Conservation (phyloP, 2,113 vertebrate species). For the Elgaria multicarinata region DNA sequence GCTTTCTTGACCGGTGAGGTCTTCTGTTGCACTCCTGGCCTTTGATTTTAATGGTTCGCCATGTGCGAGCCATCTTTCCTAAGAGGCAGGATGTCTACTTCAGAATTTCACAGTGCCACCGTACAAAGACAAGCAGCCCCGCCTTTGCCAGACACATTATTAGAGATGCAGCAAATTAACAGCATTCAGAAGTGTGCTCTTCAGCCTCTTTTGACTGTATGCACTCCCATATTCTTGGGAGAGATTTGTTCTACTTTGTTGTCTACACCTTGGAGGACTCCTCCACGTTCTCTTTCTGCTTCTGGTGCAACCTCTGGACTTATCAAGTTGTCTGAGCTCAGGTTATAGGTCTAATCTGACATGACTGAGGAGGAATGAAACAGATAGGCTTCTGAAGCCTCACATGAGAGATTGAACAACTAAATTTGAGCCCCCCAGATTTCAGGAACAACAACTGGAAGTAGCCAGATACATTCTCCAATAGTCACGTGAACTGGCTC, state of each 20-base stretch:
- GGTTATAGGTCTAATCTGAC: no score
- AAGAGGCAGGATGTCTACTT: not conserved
- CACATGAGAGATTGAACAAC: not conserved
- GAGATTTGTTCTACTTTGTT: not conserved
- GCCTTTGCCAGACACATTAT: not conserved
- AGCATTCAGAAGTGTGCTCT: not conserved
- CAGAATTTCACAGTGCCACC: not conserved
- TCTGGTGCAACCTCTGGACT: not conserved
- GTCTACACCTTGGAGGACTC: not conserved
- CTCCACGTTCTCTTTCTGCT: not conserved
- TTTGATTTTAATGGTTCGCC: not conserved
- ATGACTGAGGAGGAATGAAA: not conserved
- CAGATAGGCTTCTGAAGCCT: not conserved
- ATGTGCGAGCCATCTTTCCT: not conserved
- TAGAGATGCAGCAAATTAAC: not conserved
- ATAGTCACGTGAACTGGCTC: not conserved
- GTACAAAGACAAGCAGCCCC: not conserved
- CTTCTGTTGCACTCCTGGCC: no score
- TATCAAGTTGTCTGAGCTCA: not conserved
- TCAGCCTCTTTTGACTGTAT: not conserved
- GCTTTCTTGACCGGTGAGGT: no score
- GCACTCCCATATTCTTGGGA: not conserved
- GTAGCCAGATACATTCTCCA: not conserved
- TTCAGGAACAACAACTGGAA: not conserved
- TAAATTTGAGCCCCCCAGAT: not conserved